Conservation (phyloP, 2,888 invertebrate species). For the Ganaspis brasiliensis region DNA sequence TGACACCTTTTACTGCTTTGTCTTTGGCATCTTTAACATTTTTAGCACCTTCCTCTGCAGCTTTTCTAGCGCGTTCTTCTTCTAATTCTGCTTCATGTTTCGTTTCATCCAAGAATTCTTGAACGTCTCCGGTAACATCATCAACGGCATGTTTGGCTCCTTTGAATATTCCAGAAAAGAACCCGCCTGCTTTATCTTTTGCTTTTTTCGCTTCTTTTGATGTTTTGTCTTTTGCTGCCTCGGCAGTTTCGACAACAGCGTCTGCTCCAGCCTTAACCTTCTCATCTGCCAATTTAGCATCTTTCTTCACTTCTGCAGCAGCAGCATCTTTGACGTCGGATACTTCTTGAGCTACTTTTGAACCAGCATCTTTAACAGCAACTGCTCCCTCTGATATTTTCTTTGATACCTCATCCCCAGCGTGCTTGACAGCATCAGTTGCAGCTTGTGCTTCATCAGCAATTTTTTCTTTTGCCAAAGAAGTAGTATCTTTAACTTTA, state of each 20-base stretch:
- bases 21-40: constrained; percentile 51
- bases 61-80: constrained; percentile 61
- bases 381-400: constrained; percentile 62
- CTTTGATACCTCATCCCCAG: constrained; percentile 26
- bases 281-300: constrained; percentile 44
- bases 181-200: constrained; percentile 59
- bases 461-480: constrained; percentile 30
- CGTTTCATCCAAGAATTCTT: constrained; percentile 67
- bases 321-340: constrained; percentile 47
- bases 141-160: constrained; percentile 69
- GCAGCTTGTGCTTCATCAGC: constrained; percentile 40
- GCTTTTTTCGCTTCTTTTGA: constrained; percentile 60
- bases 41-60: constrained; percentile 31
- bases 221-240: constrained; percentile 52
- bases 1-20: constrained; percentile 53
- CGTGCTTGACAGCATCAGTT: neutral
- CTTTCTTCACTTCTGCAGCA: constrained; percentile 47
- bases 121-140: constrained; percentile 63
- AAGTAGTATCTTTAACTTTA: constrained; percentile 5
- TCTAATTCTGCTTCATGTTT: constrained; percentile 65
- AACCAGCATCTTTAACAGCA: constrained; percentile 49
- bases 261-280: constrained; percentile 47
- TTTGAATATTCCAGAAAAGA: constrained; percentile 67
- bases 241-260: constrained; percentile 50
- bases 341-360: constrained; percentile 51